Evolutionary conservation across 2,113 vertebrate genomes (phyloP), one percentile per base, ranked within the genome.

Genomic region (Serilophus lunatus): DNA sequence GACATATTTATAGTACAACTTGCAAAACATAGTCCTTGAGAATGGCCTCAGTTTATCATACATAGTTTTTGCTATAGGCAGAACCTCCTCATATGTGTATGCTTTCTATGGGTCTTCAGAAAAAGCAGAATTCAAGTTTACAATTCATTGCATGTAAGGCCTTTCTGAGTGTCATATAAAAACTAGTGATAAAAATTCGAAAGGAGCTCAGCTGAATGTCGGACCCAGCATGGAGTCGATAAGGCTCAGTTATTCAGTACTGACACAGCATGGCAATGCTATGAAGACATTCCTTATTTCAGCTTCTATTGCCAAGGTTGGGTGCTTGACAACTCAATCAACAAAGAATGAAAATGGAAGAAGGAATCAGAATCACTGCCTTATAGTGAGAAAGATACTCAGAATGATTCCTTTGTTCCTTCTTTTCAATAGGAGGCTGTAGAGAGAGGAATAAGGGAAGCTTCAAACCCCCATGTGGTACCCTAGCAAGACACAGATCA

Each of bases 311-410:
- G 87, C 85, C 75, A 93, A 82, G 85, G 71, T 18, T 91, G 78
- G 71, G 90, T 96, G 75, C 90, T 95, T 96, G 90, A 95, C 87
- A 94, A 94, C 90, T 95, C 93, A 93, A 93, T 95, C 90, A 95
- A 81, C 75, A 94, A 77, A 91, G 51, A 75, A 77, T 90, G 84
- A 92, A 93, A 95, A 94, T 70, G 87, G 84, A 89, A 95, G 88
- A 91, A 87, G 78, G 80, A 77, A 74, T 91, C 75, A 88, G 82
- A 94, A 86, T 95, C 71, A 92, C 50, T 88, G 42, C 42, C 78
- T 95, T 95, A 78, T 94, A 75, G 90, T 90, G 63, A 95, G 60
- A 90, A 90, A 86, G 78, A 96, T 95, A 91, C 38, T 91, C 49
- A 74, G 59, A 94, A 94, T 63, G 16, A 85, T 91, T 84, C 23